phyloP scores from a whole-genome alignment of 2,113 vertebrate species.

The Cyprinus carpio region DNA sequence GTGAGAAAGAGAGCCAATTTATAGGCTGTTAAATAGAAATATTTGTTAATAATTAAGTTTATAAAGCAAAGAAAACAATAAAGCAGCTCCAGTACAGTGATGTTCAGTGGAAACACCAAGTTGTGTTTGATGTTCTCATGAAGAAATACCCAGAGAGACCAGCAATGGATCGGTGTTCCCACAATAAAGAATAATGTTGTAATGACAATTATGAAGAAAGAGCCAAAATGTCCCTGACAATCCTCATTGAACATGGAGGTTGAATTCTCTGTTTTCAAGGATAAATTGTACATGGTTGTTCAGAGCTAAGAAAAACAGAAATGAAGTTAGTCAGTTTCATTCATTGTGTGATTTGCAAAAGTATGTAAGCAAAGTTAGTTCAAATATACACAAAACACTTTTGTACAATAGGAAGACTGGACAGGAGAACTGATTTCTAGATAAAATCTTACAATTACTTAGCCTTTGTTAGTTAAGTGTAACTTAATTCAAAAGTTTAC shows the following conservation, averaged over 20 bases:
- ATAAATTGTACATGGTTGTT: not conserved
- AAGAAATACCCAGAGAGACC: constrained; percentile 37
- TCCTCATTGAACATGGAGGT: too few species aligned
- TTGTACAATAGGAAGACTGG: not conserved
- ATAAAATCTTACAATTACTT: not conserved
- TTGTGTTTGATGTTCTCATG: constrained; percentile 15
- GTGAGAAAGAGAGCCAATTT: not conserved
- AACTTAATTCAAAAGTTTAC: not conserved
- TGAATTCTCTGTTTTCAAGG: not conserved
- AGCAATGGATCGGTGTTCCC: constrained; percentile 8
- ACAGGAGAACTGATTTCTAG: not conserved
- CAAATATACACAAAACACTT: not conserved
- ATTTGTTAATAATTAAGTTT: not conserved
- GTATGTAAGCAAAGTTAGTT: not conserved
- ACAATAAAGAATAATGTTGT: constrained; percentile 7
- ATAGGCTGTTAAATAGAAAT: not conserved
- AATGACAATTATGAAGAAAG: not conserved
- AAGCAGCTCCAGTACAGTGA: constrained; percentile 31
- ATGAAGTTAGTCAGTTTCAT: not conserved
- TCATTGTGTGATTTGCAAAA: not conserved
- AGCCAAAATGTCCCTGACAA: not conserved
- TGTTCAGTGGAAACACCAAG: constrained; percentile 33
- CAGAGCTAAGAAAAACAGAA: not conserved
- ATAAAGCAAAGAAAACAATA: constrained; percentile 1
- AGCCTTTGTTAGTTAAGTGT: not conserved